These are phyloP conservation scores for Cephus nigrinus DNA, from an alignment of 2,888 invertebrate genomes.

Conservation along the genomic window DNA sequence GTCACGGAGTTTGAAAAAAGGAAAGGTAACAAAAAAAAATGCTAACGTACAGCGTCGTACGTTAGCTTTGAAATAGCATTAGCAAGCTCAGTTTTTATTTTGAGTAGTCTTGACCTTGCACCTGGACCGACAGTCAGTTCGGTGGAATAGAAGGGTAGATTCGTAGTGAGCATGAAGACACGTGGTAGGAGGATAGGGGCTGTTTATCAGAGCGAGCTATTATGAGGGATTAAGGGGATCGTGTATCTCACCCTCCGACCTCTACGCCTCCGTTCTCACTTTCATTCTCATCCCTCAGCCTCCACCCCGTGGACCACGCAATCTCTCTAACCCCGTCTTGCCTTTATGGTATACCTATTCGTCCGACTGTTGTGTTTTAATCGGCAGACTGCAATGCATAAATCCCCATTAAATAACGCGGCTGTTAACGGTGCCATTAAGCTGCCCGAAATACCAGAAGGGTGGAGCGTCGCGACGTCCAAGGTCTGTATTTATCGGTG, in stretches of 20 bases:
- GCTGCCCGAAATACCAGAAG: constrained; percentile 52
- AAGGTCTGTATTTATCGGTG: constrained; percentile 51
- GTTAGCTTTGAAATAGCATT: background rate
- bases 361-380: constrained; percentile 41
- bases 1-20: background rate
- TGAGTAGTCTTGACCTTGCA: background rate
- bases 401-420: constrained; percentile 57
- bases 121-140: background rate
- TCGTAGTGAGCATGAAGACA: background rate
- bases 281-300: constrained; percentile 10
- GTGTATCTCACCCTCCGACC: constrained; percentile 20
- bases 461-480: constrained; percentile 30
- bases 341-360: background rate
- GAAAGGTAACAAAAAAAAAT: background rate
- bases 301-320: constrained; percentile 1
- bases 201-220: constrained; percentile 34
- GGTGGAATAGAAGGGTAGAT: background rate
- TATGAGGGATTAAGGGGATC: constrained; percentile 38
- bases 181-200: constrained; percentile 2
- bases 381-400: constrained; percentile 51
- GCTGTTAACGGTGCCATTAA: constrained; percentile 56
- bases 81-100: background rate
- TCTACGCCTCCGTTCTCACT: background rate
- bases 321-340: constrained; percentile 10
- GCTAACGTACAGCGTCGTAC: background rate